Base-by-base conservation (phyloP, 2,113 vertebrate species). In the Melanerpes formicivorus region DNA sequence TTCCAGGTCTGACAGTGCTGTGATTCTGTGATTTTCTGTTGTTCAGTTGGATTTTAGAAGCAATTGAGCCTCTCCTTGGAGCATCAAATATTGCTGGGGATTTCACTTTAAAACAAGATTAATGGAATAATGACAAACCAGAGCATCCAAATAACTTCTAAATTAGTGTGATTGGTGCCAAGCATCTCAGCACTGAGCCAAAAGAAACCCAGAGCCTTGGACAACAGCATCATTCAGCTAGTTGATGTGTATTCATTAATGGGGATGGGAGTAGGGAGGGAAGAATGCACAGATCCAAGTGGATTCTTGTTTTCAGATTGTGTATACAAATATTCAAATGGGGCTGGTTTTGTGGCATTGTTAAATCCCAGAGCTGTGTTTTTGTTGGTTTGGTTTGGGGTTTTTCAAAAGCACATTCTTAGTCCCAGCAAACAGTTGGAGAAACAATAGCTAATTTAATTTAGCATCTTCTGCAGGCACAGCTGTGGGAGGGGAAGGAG, bases 221-320 rank as follows among this genome's bases (percentile, higher is more conserved):
- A 94, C 44, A 91, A 50, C 69, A 91, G 85, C 42, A 94, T 80
- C 3, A 5, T 92, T 95, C 84, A 88, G 69, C 70, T 69, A 78
- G 80, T 85, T 92, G 54, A 93, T 93, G 65, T 80, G 69, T 81
- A 93, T 93, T 96, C 95, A 91, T 91, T 85, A 93, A 86, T 90
- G 91, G 34, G 50, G 83, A 32, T 90, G 82, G 58, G 80, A 93
- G 34, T 52, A 59, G 70, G 22, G 42, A 88, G 18, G 62, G 54
- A 93, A 93, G 70, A 95, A 91, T 88, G 76, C 67, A 75, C 73
- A 90, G 92, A 91, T 94, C 55, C 66, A 84, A 88, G 23, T 34
- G 62, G 72, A 95, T 91, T 85, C 56, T 89, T 87, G 37, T 26
- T 80, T 92, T 87, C 73, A 27, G 60, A 85, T 89, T 80, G 54